A percentile compares a stretch with the other conserved stretches of the same genome.
Conservation (phyloP, 2,888 invertebrate genomes). For the Drosophila colorata region DNA sequence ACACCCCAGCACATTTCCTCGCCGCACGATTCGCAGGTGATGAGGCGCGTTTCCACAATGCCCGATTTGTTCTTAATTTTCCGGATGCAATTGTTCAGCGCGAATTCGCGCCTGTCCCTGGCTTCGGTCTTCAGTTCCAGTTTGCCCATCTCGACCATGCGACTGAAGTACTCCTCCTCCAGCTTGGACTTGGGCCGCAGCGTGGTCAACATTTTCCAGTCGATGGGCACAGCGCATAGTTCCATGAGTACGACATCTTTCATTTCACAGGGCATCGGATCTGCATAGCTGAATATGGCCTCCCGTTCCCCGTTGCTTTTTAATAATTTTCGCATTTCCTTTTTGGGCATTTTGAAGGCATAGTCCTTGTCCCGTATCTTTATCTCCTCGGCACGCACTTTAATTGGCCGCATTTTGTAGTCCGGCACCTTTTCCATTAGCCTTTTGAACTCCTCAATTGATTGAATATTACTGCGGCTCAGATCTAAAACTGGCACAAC, state of each 20-base stretch:
- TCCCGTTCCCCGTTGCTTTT: conserved; percentile 83
- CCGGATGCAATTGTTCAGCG: conserved; percentile 89
- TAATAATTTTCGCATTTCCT: conserved; percentile 87
- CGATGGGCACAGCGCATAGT: conserved; percentile 93
- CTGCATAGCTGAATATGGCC: conserved; percentile 86
- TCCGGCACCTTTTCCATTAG: conserved; percentile 95
- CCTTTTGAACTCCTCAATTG: conserved; percentile 93
- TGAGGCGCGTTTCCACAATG: conserved; percentile 91
- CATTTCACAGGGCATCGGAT: conserved; percentile 95
- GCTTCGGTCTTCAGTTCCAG: conserved; percentile 90
- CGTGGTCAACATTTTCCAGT: conserved; percentile 97
- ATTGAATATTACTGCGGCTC: conserved; percentile 91
- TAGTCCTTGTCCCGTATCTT: conserved; percentile 91
- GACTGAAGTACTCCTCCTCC: conserved; percentile 95
- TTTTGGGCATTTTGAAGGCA: conserved; percentile 90
- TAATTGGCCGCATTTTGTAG: conserved; percentile 94
- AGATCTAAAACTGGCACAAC: conserved; percentile 93
- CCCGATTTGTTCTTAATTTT: conserved; percentile 94
- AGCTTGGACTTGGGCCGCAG: conserved; percentile 92
- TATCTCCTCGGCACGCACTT: conserved; percentile 91
- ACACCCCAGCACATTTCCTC: conserved; percentile 93
- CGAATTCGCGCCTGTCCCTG: conserved; percentile 89
- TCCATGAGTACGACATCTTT: conserved; percentile 86
- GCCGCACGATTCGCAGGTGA: conserved; percentile 92
- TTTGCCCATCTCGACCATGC: conserved; percentile 93